These are phyloP conservation scores for Leptocoma aspasia DNA, from an alignment of 2,113 vertebrate genomes.

Conservation along the genomic window DNA sequence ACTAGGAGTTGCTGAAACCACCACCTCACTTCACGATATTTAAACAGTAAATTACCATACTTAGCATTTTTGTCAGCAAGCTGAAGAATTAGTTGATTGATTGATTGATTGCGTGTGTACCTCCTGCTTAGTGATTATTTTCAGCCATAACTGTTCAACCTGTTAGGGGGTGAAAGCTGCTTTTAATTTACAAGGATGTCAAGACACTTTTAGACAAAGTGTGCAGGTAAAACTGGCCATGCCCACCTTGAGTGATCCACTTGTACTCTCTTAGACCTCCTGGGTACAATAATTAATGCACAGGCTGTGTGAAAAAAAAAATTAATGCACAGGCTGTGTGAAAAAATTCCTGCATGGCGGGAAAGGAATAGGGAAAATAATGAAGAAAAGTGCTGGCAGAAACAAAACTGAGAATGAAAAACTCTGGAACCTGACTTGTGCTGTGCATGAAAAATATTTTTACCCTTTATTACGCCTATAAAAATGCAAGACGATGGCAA, in stretches of 20 bases:
- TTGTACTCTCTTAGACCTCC: not conserved
- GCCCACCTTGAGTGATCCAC: not conserved
- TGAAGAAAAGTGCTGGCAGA: not conserved
- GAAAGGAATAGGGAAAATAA: not conserved
- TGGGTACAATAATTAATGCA: not conserved
- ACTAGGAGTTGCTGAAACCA: not conserved
- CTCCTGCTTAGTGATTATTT: not conserved
- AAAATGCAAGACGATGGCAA: not conserved
- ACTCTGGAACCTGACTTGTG: not conserved
- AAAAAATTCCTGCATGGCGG: not conserved
- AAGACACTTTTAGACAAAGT: not conserved
- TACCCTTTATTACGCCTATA: not conserved
- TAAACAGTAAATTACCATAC: slow-evolving; percentile 2
- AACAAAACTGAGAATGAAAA: not conserved
- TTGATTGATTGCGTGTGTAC: not conserved
- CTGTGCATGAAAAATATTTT: not conserved
- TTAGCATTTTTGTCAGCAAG: slow-evolving; percentile 27
- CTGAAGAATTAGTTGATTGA: not conserved
- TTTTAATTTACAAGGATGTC: not conserved
- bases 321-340: not conserved
- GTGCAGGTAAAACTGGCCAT: not conserved
- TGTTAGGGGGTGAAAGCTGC: not conserved
- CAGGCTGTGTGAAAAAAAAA: not conserved
- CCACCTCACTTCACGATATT: not conserved
- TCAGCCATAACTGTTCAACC: not conserved